phyloP scores from a whole-genome alignment of 1,140 invertebrate species.

The Pogonognathellus flavescens region DNA sequence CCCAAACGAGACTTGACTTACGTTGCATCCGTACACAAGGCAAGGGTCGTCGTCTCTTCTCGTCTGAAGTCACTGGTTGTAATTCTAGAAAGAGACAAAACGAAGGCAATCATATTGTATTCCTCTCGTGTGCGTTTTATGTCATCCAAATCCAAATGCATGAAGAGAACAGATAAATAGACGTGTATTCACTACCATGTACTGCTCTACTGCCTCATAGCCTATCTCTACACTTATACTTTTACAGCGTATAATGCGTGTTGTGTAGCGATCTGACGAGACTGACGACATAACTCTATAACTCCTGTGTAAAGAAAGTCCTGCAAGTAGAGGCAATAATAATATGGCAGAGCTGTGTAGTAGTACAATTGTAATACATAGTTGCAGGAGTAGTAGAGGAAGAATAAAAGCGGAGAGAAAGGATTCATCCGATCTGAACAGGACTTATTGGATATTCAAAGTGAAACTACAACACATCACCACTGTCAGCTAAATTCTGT shows the following conservation, averaged over 20 bases:
- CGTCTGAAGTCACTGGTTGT: background rate
- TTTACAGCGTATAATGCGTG: too few species aligned
- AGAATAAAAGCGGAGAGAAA: too few species aligned
- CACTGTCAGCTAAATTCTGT: background rate
- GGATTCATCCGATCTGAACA: background rate
- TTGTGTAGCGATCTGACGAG: background rate
- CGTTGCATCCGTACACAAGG: too few species aligned
- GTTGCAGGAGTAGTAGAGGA: too few species aligned
- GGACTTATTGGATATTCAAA: conserved; percentile 7
- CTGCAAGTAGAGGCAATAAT: too few species aligned
- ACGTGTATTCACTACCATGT: background rate
- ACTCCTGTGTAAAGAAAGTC: background rate
- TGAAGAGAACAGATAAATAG: conserved; percentile 22
- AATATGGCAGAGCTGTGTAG: too few species aligned
- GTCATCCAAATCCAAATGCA: conserved; percentile 33
- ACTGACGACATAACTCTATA: background rate
- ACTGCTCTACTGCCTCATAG: too few species aligned
- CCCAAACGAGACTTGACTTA: background rate
- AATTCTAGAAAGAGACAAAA: conserved; percentile 13
- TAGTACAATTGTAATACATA: too few species aligned
- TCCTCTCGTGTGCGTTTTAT: conserved; percentile 36
- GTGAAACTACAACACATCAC: background rate
- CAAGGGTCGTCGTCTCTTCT: background rate
- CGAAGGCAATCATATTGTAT: conserved; percentile 36
- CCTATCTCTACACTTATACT: too few species aligned